Percentiles rank a stretch among this genome's conserved stretches.
Conservation (phyloP, 2,113 vertebrate genomes). For the Nesogale talazaci region DNA sequence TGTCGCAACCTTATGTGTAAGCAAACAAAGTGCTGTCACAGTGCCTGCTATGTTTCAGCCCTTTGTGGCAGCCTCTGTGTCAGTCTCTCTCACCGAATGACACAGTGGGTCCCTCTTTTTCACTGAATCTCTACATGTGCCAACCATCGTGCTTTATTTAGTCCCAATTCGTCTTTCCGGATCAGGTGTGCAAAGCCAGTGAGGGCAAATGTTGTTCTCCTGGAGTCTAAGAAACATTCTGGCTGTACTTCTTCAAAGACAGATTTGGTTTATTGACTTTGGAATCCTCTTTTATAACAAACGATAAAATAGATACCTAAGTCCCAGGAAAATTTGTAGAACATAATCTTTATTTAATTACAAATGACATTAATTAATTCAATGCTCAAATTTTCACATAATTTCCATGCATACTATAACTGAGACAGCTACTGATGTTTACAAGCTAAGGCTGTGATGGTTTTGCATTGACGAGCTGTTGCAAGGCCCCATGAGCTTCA, state of each 20-base stretch:
- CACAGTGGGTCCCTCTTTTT: background rate
- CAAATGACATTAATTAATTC: background rate
- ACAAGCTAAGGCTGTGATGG: background rate
- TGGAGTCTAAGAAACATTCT: background rate
- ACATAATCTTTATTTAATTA: constrained; percentile 13
- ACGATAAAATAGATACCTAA: background rate
- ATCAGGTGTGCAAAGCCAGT: background rate
- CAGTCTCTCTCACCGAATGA: background rate
- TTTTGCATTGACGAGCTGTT: background rate
- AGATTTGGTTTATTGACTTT: background rate
- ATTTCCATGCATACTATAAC: background rate
- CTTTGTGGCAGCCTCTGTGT: background rate
- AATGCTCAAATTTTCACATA: background rate
- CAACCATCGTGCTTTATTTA: background rate
- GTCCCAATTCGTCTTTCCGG: background rate
- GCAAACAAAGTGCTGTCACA: background rate
- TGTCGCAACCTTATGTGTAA: background rate
- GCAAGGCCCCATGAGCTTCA: background rate
- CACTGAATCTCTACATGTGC: background rate
- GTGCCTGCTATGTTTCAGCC: background rate
- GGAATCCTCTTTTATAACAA: background rate
- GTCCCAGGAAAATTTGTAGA: background rate
- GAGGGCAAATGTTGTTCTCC: background rate
- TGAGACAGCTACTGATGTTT: background rate
- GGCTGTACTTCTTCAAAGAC: background rate